These are phyloP conservation scores for Camponotus pennsylvanicus DNA, from an alignment of 1,140 invertebrate species.

Conservation along the genomic window DNA sequence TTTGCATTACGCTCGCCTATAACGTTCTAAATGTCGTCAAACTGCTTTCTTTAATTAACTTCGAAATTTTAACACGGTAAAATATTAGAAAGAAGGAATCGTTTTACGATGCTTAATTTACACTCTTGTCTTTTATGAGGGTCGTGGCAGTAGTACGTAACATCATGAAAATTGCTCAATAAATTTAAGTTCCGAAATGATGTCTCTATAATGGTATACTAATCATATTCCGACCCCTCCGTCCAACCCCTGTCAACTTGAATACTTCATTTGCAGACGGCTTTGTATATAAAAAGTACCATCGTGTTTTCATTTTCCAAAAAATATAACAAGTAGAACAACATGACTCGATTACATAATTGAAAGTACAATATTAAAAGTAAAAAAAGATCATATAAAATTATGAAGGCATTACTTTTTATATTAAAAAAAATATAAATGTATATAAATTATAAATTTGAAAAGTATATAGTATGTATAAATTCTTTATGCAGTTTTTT, in stretches of 20 bases:
- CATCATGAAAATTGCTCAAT: conserved; percentile 79
- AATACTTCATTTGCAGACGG: conserved; percentile 59
- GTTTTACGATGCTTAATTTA: conserved; percentile 60
- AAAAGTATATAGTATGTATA: not conserved
- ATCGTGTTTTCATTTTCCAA: not conserved
- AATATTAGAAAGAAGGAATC: conserved; percentile 19
- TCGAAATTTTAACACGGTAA: conserved; percentile 52
- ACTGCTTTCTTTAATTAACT: conserved; percentile 66
- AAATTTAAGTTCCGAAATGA: conserved; percentile 78
- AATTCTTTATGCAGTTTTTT: not conserved
- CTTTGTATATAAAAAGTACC: conserved; percentile 27
- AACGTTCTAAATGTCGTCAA: conserved; percentile 47
- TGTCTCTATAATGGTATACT: conserved; percentile 76
- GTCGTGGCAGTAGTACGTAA: conserved; percentile 70
- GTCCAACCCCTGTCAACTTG: conserved; percentile 5
- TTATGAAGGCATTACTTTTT: not conserved
- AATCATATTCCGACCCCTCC: conserved; percentile 76
- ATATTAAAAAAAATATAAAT: not conserved
- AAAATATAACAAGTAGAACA: not conserved
- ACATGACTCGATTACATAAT: not conserved
- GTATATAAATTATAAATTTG: not conserved
- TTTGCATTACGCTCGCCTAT: conserved; percentile 46
- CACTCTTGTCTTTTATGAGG: conserved; percentile 72
- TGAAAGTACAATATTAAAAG: not conserved
- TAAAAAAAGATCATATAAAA: not conserved